Evolutionary conservation across 2,888 invertebrate species (phyloP).

Genomic region (Rhabditoides inermis): DNA sequence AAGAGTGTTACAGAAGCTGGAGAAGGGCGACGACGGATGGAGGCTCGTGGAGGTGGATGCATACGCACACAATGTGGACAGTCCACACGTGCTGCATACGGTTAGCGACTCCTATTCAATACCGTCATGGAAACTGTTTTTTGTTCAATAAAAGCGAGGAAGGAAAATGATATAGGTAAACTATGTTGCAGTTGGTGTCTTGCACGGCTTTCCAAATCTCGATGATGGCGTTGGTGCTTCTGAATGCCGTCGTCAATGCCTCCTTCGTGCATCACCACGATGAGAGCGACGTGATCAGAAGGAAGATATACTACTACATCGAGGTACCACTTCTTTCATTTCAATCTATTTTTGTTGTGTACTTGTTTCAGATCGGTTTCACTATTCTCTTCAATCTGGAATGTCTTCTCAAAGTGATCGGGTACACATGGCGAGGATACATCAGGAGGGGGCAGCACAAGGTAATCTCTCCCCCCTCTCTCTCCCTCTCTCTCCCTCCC

Average conservation of each 20-base stretch:
- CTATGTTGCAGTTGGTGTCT: constrained; percentile 72
- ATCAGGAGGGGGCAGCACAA: constrained; percentile 66
- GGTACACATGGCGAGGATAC: constrained; percentile 87
- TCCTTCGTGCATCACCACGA: constrained; percentile 90
- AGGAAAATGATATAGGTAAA: too few species aligned
- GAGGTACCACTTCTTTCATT: too few species aligned
- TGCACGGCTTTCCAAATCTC: constrained; percentile 71
- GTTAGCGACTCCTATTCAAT: constrained; percentile 7
- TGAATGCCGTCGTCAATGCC: constrained; percentile 89
- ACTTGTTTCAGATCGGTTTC: constrained; percentile 69
- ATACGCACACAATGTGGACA: constrained; percentile 57
- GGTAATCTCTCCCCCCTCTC: too few species aligned
- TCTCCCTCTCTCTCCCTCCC: too few species aligned
- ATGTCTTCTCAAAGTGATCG: constrained; percentile 91
- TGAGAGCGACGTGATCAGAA: constrained; percentile 56
- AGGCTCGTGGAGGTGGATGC: constrained; percentile 89
- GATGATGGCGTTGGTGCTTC: constrained; percentile 85
- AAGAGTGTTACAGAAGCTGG: constrained; percentile 54
- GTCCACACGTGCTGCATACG: constrained; percentile 28
- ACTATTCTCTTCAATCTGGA: constrained; percentile 88
- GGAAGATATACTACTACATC: constrained; percentile 47
- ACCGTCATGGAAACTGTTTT: background rate
- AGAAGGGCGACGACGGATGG: constrained; percentile 88
- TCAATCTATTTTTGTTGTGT: background rate
- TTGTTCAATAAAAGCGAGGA: too few species aligned